phyloP scores from a whole-genome alignment of 2,113 vertebrate species.

The Dicrurus megarhynchus region DNA sequence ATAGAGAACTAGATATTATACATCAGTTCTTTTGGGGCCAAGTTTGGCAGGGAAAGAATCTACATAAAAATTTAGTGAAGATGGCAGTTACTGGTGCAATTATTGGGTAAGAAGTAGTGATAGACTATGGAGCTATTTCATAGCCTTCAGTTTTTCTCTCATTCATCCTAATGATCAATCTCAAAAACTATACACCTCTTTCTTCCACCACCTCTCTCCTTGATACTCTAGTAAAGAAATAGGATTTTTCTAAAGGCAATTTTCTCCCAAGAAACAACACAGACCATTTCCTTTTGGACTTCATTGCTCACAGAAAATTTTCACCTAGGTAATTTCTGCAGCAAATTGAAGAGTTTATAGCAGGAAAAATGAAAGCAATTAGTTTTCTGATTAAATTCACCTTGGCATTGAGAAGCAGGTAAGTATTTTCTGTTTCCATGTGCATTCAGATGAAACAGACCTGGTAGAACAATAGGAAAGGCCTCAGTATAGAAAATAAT shows the following conservation, averaged over 20 bases:
- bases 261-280: conserved; percentile 26
- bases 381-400: conserved; percentile 55
- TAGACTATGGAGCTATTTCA: background rate
- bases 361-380: conserved; percentile 52
- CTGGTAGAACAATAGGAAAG: background rate
- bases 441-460: background rate
- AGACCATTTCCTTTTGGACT: conserved; percentile 34
- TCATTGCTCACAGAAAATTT: conserved; percentile 1
- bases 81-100: background rate
- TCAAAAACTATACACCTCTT: background rate
- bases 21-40: background rate
- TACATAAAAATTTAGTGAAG: background rate
- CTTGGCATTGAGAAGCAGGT: conserved; percentile 13
- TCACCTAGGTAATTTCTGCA: background rate
- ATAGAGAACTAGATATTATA: background rate
- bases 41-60: background rate
- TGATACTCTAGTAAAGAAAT: background rate
- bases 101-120: background rate
- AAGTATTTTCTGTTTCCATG: conserved; percentile 8
- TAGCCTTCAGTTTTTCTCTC: background rate
- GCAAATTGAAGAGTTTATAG: conserved; percentile 37
- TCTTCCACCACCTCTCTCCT: background rate
- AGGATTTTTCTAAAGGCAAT: conserved; percentile 16
- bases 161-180: background rate
- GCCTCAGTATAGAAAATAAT: background rate